phyloP scores from a whole-genome alignment of 2,113 vertebrate species.

The Alligator mississippiensis region DNA sequence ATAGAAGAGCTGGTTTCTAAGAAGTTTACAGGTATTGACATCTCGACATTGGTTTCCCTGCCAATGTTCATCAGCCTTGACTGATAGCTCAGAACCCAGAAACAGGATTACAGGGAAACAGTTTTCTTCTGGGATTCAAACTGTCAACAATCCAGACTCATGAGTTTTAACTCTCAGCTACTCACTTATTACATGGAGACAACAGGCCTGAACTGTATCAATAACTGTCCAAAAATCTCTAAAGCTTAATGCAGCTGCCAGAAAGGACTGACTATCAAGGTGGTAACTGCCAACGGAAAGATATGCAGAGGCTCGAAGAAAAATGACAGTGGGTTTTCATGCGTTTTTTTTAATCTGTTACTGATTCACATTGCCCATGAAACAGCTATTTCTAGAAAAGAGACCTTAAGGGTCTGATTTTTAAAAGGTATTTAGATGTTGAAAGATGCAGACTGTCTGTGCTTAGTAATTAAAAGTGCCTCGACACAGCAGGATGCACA shows the following conservation, averaged over 20 bases:
- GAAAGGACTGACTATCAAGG: not conserved
- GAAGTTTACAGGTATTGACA: not conserved
- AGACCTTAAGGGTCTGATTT: not conserved
- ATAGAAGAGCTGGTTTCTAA: not conserved
- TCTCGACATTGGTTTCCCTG: not conserved
- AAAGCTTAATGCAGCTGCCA: constrained; percentile 1
- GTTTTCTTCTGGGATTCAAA: not conserved
- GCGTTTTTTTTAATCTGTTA: not conserved
- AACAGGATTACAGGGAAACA: not conserved
- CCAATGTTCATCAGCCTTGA: not conserved
- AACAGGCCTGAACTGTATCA: not conserved
- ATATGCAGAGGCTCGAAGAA: not conserved
- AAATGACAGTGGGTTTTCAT: not conserved
- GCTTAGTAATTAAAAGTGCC: not conserved
- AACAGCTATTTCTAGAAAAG: not conserved
- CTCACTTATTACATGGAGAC: not conserved
- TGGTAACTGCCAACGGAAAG: not conserved
- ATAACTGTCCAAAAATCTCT: not conserved
- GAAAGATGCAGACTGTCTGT: not conserved
- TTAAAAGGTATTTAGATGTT: not conserved
- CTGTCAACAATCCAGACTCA: not conserved
- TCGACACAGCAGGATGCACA: not conserved
- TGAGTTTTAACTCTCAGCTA: not conserved
- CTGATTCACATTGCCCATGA: not conserved
- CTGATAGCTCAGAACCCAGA: not conserved